phyloP scores from a whole-genome alignment of 2,113 vertebrate species.

The Noturus placidus region DNA sequence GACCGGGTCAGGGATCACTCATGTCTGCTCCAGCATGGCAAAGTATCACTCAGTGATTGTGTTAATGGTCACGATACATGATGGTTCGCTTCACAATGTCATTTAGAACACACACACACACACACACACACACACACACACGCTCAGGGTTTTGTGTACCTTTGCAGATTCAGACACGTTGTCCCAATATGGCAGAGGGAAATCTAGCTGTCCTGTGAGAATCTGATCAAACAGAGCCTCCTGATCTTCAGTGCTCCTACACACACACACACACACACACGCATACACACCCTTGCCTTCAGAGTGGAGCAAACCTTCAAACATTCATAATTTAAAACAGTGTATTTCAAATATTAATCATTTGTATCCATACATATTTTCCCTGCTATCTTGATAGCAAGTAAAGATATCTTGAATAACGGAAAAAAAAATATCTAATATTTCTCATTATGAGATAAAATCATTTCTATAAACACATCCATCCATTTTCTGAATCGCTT shows the following conservation, averaged over 20 bases:
- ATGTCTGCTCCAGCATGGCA: background rate
- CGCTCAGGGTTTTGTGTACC: conserved; percentile 67
- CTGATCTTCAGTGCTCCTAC: conserved; percentile 86
- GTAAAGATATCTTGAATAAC: background rate
- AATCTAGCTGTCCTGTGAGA: conserved; percentile 87
- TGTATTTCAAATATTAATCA: background rate
- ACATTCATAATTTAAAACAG: background rate
- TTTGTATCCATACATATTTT: background rate
- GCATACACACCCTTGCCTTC: background rate
- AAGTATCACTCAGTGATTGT: background rate
- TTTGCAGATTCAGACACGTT: conserved; percentile 91
- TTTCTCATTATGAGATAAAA: background rate
- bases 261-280: conserved; percentile 32
- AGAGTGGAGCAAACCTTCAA: background rate
- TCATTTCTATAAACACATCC: background rate
- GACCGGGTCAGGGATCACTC: background rate
- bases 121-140: too few relatives aligned
- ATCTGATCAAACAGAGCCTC: conserved; percentile 94
- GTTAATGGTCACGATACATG: too few relatives aligned
- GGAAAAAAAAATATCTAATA: too few relatives aligned
- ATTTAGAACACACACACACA: fast-evolving
- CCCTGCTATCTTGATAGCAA: background rate
- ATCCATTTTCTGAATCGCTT: too few relatives aligned
- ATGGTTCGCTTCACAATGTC: background rate
- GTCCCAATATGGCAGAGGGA: conserved; percentile 92